Base-by-base conservation (phyloP, 2,113 vertebrate species). In the Coryphaenoides rupestris region DNA sequence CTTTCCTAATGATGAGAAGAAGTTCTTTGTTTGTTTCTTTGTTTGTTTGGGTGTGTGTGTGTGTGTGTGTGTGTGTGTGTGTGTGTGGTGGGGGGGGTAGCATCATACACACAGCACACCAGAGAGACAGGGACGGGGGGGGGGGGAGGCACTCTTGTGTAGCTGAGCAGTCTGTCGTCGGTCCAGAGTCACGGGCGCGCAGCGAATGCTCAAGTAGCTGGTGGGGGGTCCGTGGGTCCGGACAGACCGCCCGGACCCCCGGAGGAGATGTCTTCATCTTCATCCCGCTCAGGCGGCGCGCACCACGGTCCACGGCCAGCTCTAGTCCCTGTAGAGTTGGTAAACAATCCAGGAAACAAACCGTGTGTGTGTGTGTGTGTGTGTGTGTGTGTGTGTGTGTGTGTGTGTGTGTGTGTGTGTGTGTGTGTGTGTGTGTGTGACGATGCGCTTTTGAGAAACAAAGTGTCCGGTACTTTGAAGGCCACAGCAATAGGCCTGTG, bases 261-360 rank as follows among this genome's bases (percentile, higher is more conserved):
- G 0, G n/a, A 82, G 86, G 82, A 83, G 66, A 71, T 24, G 2
- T 75, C 81, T 85, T 40, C 33, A 40, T 40, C 33, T 40, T 40
- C 33, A 40, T 40, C 9, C 33, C 46, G 63, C 78, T 78, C 81
- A 77, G 76, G 82, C 78, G 83, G 80, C 84, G 83, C 81, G 86
- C n/a, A n/a, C 73, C 73, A 73, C 75, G 78, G 69, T n/a, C 33
- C 4, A 40, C 33, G 33, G 33, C 77, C 73, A 77, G 84, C 72
- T 83, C 81, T 70, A 76, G 79, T 86, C 84, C 81, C 80, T 1
- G 23, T 76, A 66, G 86, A 55, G 75, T 86, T 82, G 78, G 73
- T 84, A 87, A 87, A 89, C 84, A 89, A 84, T 85, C 78, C 76
- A 79, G 71, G 73, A 75, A 83, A 58, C 47, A 50, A 50, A 50